A percentile compares a stretch with the other conserved stretches of the same genome.
Conservation (phyloP, 2,888 invertebrate species). For the Venustoraphidia nigricollis region DNA sequence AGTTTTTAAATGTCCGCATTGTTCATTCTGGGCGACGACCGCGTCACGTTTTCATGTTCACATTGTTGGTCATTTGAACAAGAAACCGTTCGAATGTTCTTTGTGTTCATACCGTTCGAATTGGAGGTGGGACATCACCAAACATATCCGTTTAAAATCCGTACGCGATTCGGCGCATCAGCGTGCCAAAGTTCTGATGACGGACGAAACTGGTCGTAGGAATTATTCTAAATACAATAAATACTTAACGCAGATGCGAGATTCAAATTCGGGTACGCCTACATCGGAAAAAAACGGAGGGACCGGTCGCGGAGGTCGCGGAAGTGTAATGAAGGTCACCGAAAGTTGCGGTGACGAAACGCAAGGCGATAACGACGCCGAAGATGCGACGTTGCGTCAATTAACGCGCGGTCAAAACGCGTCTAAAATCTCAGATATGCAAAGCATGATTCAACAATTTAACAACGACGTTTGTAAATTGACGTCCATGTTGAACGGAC, state of each 20-base stretch:
- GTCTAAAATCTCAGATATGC: constrained; percentile 17
- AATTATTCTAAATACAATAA: constrained; percentile 89
- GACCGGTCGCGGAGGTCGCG: background rate
- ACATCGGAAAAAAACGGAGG: constrained; percentile 9
- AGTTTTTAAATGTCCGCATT: constrained; percentile 86
- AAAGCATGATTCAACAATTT: too few relatives aligned
- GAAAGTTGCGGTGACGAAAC: too few relatives aligned
- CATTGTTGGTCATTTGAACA: constrained; percentile 82
- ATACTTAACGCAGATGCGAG: constrained; percentile 60
- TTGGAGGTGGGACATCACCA: constrained; percentile 94
- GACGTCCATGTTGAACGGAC: too few relatives aligned
- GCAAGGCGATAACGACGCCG: too few relatives aligned
- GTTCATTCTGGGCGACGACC: constrained; percentile 83
- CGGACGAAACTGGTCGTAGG: constrained; percentile 77
- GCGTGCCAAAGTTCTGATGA: constrained; percentile 71
- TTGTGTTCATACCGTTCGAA: constrained; percentile 86
- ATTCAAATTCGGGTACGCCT: constrained; percentile 6
- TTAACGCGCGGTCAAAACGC: constrained; percentile 15
- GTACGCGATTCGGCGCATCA: constrained; percentile 71
- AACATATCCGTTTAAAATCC: constrained; percentile 84
- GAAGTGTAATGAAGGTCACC: background rate
- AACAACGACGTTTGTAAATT: too few relatives aligned
- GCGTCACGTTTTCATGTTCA: constrained; percentile 88
- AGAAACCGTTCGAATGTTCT: constrained; percentile 91
- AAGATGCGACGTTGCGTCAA: too few relatives aligned